These are phyloP conservation scores for Parambassis ranga DNA, from an alignment of 2,797 vertebrate genomes.

Conservation along the genomic window DNA sequence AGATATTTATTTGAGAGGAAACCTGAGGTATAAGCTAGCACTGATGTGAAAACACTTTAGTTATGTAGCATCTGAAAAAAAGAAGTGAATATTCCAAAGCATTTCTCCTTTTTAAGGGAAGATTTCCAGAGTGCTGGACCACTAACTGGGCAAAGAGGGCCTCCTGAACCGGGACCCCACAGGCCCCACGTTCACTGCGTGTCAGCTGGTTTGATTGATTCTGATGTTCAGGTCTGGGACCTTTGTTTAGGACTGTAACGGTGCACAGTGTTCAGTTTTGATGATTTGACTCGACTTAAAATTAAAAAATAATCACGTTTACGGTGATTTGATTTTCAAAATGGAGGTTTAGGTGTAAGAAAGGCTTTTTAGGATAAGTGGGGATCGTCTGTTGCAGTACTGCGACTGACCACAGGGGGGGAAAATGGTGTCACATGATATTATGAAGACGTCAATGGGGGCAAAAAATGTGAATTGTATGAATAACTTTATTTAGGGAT, in stretches of 20 bases:
- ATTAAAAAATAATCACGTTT: too few species aligned
- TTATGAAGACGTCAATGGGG: too few species aligned
- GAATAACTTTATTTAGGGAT: too few species aligned
- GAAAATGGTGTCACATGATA: too few species aligned
- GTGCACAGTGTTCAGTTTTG: neutral
- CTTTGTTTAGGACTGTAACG: neutral
- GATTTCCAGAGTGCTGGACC: conserved; percentile 1
- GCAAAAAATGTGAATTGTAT: too few species aligned
- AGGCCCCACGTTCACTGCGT: neutral
- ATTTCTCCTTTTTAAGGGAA: conserved; percentile 6
- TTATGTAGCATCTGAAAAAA: conserved; percentile 10
- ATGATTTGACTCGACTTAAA: too few species aligned
- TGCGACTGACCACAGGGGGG: too few species aligned
- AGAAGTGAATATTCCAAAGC: conserved; percentile 35
- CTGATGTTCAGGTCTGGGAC: neutral
- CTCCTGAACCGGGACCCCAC: neutral
- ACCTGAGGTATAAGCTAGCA: conserved; percentile 57
- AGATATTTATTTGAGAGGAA: conserved; percentile 52
- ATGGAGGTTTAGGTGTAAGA: too few species aligned
- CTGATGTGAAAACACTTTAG: conserved; percentile 50
- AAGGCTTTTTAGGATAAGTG: too few species aligned
- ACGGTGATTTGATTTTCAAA: too few species aligned
- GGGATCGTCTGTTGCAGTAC: too few species aligned
- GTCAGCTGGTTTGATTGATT: neutral
- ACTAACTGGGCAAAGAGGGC: neutral